phyloP scores from a whole-genome alignment of 2,797 vertebrate genomes.

The Melanotaenia boesemani region DNA sequence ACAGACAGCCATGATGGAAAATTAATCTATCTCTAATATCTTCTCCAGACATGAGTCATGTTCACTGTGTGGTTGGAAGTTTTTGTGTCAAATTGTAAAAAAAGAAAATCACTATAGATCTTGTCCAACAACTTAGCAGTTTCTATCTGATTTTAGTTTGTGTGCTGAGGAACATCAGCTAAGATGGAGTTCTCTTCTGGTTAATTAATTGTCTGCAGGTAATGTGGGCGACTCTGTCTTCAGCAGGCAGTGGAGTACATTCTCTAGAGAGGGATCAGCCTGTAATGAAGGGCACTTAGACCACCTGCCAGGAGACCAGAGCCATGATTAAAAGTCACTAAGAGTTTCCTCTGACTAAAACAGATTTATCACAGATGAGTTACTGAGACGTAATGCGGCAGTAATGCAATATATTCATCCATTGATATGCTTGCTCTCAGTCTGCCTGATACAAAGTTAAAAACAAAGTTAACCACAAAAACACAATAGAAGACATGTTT shows the following conservation, averaged over 20 bases:
- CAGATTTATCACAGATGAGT: constrained; percentile 42
- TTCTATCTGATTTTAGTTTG: constrained; percentile 58
- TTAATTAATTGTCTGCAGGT: constrained; percentile 78
- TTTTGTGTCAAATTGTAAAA: constrained; percentile 54
- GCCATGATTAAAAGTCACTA: constrained; percentile 69
- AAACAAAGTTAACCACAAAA: constrained; percentile 13
- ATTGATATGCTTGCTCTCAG: background rate
- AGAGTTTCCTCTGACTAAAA: constrained; percentile 49
- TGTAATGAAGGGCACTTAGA: constrained; percentile 74
- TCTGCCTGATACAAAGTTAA: constrained; percentile 23
- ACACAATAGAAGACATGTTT: constrained; percentile 36
- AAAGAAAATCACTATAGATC: constrained; percentile 66
- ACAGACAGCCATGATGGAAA: constrained; percentile 17
- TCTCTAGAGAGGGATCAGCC: constrained; percentile 65
- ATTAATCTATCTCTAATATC: constrained; percentile 42
- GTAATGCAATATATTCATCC: constrained; percentile 11
- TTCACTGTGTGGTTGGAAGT: constrained; percentile 45
- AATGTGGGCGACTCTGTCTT: constrained; percentile 58
- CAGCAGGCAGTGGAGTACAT: constrained; percentile 49
- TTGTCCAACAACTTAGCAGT: constrained; percentile 51
- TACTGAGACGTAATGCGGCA: constrained; percentile 16
- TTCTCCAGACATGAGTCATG: constrained; percentile 63
- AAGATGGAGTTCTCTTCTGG: constrained; percentile 53
- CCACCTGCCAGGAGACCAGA: constrained; percentile 63
- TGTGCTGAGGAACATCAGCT: constrained; percentile 51